These are phyloP conservation scores for Poecilia wingei DNA, from an alignment of 2,797 vertebrate species.

Conservation along the genomic window DNA sequence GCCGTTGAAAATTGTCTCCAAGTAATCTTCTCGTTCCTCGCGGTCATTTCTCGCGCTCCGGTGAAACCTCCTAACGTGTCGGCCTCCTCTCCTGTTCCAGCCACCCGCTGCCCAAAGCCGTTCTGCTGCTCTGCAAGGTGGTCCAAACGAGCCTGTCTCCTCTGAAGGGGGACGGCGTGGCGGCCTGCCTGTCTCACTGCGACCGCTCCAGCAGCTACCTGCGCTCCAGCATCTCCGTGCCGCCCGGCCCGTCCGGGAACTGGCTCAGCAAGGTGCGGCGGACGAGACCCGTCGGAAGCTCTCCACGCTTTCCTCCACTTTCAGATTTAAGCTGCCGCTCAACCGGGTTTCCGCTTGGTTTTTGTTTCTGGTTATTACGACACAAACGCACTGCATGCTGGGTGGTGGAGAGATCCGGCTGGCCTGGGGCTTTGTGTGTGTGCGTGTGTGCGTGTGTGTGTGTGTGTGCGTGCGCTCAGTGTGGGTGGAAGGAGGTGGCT, in stretches of 20 bases:
- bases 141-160: constrained; percentile 88
- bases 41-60: no score
- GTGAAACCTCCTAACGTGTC: background rate
- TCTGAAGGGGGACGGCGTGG: constrained; percentile 88
- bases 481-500: constrained; percentile 84
- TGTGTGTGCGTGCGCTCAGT: constrained; percentile 29
- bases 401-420: constrained; percentile 16
- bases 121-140: constrained; percentile 89
- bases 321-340: constrained; percentile 7
- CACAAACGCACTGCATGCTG: constrained; percentile 30
- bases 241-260: constrained; percentile 82
- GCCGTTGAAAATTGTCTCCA: no score
- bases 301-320: background rate
- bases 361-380: background rate
- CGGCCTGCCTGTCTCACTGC: constrained; percentile 85
- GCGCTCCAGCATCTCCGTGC: constrained; percentile 87
- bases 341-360: background rate
- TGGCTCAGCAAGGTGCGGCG: constrained; percentile 86
- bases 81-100: constrained; percentile 68
- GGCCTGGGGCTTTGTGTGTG: background rate
- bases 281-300: background rate
- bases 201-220: constrained; percentile 91
- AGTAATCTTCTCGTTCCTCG: no score
- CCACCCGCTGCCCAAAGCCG: constrained; percentile 89
- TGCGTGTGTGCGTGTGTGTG: no score